phyloP scores from a whole-genome alignment of 2,888 invertebrate genomes.

The Pollenia angustigena region DNA sequence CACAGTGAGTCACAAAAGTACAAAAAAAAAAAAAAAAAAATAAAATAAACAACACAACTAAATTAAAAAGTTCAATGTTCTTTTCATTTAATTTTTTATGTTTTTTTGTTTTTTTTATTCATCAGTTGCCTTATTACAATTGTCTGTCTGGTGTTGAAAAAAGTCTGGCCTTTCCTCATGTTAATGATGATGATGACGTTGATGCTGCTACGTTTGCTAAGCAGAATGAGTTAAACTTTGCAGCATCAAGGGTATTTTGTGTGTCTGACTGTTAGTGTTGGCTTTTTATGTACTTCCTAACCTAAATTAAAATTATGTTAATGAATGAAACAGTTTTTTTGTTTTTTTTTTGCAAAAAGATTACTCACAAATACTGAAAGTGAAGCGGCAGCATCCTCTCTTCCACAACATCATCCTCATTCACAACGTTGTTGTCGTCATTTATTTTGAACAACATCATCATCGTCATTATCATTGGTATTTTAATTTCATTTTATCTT shows the following conservation, averaged over 20 bases:
- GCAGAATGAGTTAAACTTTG: not conserved
- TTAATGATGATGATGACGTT: constrained; percentile 29
- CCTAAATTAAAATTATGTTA: constrained; percentile 84
- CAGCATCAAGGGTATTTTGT: constrained; percentile 44
- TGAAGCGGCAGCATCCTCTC: constrained; percentile 39
- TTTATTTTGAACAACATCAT: constrained; percentile 53
- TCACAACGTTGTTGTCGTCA: constrained; percentile 2
- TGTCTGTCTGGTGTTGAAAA: constrained; percentile 36
- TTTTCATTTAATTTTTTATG: constrained; percentile 64
- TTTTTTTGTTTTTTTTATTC: constrained; percentile 7
- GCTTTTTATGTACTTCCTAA: constrained; percentile 78
- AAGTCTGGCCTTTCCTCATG: constrained; percentile 33
- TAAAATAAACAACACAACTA: constrained; percentile 4
- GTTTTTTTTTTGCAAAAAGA: constrained; percentile 37
- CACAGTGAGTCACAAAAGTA: constrained; percentile 37
- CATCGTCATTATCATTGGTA: constrained; percentile 65
- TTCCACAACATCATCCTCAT: constrained; percentile 5
- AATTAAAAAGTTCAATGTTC: constrained; percentile 68
- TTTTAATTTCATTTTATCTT: constrained; percentile 68
- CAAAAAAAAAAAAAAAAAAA: too few species aligned
- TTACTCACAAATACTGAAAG: constrained; percentile 15
- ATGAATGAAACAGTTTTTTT: constrained; percentile 75
- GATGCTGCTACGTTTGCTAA: not conserved
- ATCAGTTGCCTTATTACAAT: constrained; percentile 33
- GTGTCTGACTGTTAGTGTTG: constrained; percentile 49